phyloP scores from a whole-genome alignment of 2,888 invertebrate genomes.

The Drosophila pegasa region DNA sequence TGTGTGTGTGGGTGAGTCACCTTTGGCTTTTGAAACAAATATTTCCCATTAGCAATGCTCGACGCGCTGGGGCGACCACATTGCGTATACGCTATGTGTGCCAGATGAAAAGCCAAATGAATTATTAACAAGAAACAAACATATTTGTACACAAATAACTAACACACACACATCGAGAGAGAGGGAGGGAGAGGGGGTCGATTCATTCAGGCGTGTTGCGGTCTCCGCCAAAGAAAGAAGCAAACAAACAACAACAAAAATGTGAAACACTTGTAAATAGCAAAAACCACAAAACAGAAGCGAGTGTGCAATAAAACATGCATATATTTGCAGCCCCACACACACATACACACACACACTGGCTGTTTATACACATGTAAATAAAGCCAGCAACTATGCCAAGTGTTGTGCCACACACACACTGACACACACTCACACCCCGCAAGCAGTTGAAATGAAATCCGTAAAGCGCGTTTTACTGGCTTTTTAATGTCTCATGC shows the following conservation, averaged over 20 bases:
- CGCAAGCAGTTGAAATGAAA: slow-evolving; percentile 66
- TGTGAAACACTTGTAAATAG: slow-evolving; percentile 78
- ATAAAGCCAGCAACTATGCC: slow-evolving; percentile 64
- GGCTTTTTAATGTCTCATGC: slow-evolving; percentile 76
- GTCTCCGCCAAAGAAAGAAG: slow-evolving; percentile 45
- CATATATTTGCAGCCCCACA: slow-evolving; percentile 66
- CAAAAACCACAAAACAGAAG: slow-evolving; percentile 74
- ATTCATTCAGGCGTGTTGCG: slow-evolving; percentile 59
- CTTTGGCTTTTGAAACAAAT: slow-evolving; percentile 78
- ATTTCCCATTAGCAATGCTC: slow-evolving; percentile 78
- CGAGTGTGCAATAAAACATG: slow-evolving; percentile 78
- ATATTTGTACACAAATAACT: slow-evolving; percentile 69
- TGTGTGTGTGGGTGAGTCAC: slow-evolving; percentile 66
- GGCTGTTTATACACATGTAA: slow-evolving; percentile 34
- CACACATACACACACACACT: slow-evolving; percentile 24
- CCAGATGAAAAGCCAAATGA: slow-evolving; percentile 76
- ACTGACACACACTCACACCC: slow-evolving; percentile 22
- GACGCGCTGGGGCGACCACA: slow-evolving; percentile 57
- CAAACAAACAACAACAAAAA: slow-evolving; percentile 25
- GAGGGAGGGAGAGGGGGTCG: slow-evolving; percentile 38
- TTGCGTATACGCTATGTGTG: slow-evolving; percentile 75
- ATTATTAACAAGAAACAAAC: slow-evolving; percentile 78
- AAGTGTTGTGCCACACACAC: slow-evolving; percentile 54
- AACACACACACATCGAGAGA: slow-evolving; percentile 35
- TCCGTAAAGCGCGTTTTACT: slow-evolving; percentile 80